A percentile compares a stretch with the other conserved stretches of the same genome.
phyloP scores from a whole-genome alignment of 2,888 invertebrate species.

The Boloria euphrosyne region DNA sequence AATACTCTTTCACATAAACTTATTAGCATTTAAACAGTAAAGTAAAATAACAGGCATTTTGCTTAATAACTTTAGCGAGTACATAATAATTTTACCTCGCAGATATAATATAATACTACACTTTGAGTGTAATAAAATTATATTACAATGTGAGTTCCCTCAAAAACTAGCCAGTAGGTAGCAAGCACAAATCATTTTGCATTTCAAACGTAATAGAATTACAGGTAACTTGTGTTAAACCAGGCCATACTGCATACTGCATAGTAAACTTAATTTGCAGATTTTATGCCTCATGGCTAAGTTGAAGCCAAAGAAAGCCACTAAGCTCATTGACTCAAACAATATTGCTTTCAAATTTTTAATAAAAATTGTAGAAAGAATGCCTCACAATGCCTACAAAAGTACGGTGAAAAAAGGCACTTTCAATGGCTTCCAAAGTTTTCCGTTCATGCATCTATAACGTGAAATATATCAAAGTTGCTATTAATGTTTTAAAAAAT shows the following conservation, averaged over 20 bases:
- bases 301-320: constrained; percentile 23
- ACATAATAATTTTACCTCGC: too few relatives aligned
- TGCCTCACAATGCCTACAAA: too few relatives aligned
- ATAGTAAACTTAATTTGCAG: constrained; percentile 16
- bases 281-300: constrained; percentile 26
- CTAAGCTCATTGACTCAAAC: constrained; percentile 20
- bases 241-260: constrained; percentile 3
- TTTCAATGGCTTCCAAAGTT: too few relatives aligned
- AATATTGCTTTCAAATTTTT: not conserved
- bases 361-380: too few relatives aligned
- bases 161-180: constrained; percentile 2
- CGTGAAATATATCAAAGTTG: too few relatives aligned
- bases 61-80: not conserved
- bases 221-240: constrained; percentile 11
- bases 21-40: not conserved
- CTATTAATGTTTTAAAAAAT: too few relatives aligned
- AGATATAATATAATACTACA: not conserved
- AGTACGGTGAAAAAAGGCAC: too few relatives aligned
- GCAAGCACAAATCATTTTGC: constrained; percentile 8
- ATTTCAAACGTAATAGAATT: constrained; percentile 14
- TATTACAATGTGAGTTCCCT: constrained; percentile 13
- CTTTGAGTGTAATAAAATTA: constrained; percentile 12
- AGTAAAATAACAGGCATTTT: constrained; percentile 6
- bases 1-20: too few relatives aligned
- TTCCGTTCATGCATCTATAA: too few relatives aligned